phyloP scores from a whole-genome alignment of 2,797 vertebrate species.

The Harpagifer antarcticus region DNA sequence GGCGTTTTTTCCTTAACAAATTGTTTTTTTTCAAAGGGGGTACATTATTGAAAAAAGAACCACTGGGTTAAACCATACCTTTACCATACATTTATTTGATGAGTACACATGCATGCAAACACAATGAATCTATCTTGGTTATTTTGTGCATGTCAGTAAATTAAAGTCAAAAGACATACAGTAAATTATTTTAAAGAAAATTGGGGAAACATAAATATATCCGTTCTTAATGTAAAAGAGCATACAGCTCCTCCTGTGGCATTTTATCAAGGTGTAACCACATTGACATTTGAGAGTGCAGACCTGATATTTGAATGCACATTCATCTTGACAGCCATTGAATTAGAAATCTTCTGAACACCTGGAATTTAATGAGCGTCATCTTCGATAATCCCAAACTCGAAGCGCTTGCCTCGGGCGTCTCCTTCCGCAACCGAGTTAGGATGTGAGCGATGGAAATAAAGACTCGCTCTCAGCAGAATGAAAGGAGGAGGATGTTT shows the following conservation, averaged over 20 bases:
- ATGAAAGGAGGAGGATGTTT: conserved; percentile 38
- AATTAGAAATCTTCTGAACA: conserved; percentile 25
- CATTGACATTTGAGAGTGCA: conserved; percentile 16
- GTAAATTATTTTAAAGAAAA: neutral
- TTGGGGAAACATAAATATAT: neutral
- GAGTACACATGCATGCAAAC: neutral
- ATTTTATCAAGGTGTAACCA: conserved; percentile 9
- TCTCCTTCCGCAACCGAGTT: conserved; percentile 26
- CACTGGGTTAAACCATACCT: too few species aligned
- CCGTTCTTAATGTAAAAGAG: neutral
- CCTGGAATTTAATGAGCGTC: conserved; percentile 2
- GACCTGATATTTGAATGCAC: conserved; percentile 7
- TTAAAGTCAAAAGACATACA: neutral
- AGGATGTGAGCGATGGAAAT: conserved; percentile 26
- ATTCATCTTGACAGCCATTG: conserved; percentile 16
- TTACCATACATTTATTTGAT: neutral
- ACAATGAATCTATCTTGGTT: neutral
- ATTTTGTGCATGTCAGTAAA: neutral
- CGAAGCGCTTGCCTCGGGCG: conserved; percentile 6
- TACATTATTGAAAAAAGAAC: too few species aligned
- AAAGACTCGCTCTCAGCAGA: conserved; percentile 33
- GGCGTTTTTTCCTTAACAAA: too few species aligned
- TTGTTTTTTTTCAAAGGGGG: too few species aligned
- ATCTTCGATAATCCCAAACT: conserved; percentile 8
- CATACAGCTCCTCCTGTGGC: neutral